These are phyloP conservation scores for Lordiphosa stackelbergi DNA, from an alignment of 1,140 invertebrate genomes.

Conservation along the genomic window DNA sequence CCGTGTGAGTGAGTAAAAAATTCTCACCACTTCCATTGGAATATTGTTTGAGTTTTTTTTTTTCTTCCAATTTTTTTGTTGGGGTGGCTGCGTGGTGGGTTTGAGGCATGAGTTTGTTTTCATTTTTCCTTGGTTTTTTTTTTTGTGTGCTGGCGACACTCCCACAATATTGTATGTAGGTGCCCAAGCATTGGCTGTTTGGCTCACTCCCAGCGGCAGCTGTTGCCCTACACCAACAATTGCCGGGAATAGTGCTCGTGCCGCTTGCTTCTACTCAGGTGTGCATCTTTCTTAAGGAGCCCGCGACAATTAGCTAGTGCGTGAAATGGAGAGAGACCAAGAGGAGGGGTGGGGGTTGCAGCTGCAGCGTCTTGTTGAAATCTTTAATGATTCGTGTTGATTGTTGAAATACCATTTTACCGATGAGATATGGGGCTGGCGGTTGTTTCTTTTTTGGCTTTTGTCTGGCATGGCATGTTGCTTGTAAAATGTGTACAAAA, in stretches of 20 bases:
- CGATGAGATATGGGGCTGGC: slow-evolving; percentile 15
- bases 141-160: slow-evolving; percentile 34
- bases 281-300: slow-evolving; percentile 9
- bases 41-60: slow-evolving; percentile 52
- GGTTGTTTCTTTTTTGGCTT: slow-evolving; percentile 5
- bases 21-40: slow-evolving; percentile 50
- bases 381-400: slow-evolving; percentile 35
- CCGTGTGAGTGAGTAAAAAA: slow-evolving; percentile 31
- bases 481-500: too few species aligned
- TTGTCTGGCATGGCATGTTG: background rate
- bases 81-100: slow-evolving; percentile 14
- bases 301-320: slow-evolving; percentile 51
- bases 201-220: slow-evolving; percentile 16
- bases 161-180: slow-evolving; percentile 48
- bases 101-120: slow-evolving; percentile 6
- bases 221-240: slow-evolving; percentile 13
- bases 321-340: background rate
- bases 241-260: slow-evolving; percentile 12
- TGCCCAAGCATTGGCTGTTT: slow-evolving; percentile 39
- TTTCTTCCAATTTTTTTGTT: slow-evolving; percentile 23
- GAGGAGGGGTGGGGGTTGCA: background rate
- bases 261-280: slow-evolving; percentile 9
- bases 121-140: too few species aligned
- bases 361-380: slow-evolving; percentile 35
- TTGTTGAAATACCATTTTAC: slow-evolving; percentile 17